phyloP scores from a whole-genome alignment of 1,140 invertebrate species.

The Apocrypta bakeri region DNA sequence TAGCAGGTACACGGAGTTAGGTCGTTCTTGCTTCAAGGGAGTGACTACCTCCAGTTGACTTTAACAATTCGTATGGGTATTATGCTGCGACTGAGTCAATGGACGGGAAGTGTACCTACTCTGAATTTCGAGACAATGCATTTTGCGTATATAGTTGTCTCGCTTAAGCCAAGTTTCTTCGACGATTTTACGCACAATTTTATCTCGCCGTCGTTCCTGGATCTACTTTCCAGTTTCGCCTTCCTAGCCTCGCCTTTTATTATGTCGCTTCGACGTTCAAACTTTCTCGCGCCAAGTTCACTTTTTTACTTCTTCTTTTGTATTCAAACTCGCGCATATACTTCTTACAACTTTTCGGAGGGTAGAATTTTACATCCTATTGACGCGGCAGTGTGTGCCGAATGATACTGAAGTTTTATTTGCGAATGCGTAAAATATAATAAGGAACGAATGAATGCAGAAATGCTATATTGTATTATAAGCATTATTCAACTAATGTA shows the following conservation, averaged over 20 bases:
- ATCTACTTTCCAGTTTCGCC: background rate
- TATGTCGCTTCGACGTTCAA: background rate
- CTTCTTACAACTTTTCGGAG: background rate
- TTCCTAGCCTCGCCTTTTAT: background rate
- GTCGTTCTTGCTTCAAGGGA: background rate
- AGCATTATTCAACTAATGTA: too few relatives aligned
- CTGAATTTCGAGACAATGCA: conserved; percentile 18
- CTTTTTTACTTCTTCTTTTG: background rate
- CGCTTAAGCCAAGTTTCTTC: conserved; percentile 5
- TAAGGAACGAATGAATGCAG: too few relatives aligned
- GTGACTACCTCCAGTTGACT: background rate
- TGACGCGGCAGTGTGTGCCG: background rate
- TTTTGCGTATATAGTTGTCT: background rate
- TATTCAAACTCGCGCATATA: background rate
- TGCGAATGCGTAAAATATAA: background rate
- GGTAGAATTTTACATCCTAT: background rate
- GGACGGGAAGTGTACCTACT: background rate
- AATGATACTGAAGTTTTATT: background rate
- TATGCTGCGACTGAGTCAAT: background rate
- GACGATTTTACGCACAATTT: conserved; percentile 2
- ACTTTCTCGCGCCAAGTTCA: background rate
- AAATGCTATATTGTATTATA: too few relatives aligned
- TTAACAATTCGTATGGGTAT: background rate
- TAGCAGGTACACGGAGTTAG: conserved; percentile 15
- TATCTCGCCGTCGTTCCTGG: background rate